Evolutionary conservation across 1,140 invertebrate genomes (phyloP), one percentile per base, ranked within the genome.

Genomic region (Drepana arcuata): DNA sequence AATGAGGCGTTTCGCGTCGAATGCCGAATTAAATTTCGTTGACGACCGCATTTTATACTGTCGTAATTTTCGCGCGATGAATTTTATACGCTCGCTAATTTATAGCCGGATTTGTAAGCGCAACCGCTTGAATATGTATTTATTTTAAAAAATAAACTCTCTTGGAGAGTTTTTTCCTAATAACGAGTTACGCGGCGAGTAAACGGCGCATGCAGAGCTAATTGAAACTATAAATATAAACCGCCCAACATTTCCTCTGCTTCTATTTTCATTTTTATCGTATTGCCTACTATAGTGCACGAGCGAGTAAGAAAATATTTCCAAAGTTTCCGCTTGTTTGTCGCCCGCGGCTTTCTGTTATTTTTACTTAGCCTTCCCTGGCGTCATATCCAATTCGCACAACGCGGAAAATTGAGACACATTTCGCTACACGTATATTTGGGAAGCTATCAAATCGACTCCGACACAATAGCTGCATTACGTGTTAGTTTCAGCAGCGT

Each of bases 141-240:
- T n/a, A n/a, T n/a, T n/a, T n/a, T n/a, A n/a, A n/a, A n/a, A n/a
- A n/a, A n/a, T n/a, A 38, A 51, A 34, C 37, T 47, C 26, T 38
- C 32, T 33, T 40, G 34, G 48, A 45, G 54, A 44, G 56, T 55
- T 48, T 52, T 59, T 50, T 62, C 49, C 45, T 58, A 60, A 61
- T 50, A 54, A 45, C 35, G 50, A 48, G 41, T 42, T 34, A 56
- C 28, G n/a, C n/a, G 36, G 47, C 34, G 40, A 39, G 40, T 42
- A 21, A 43, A 44, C 48, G 58, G 47, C 52, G 59, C 64, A 60
- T 66, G 67, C 61, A 54, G 63, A 63, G 51, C 57, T 73, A 73
- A 77, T 77, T 77, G 67, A 73, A 69, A 77, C 67, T 71, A 73
- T 72, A 77, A 73, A 73, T 77, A 73, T 64, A 56, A 61, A 53